Percentiles rank a stretch among this genome's conserved stretches.
Conservation (phyloP, 2,113 vertebrate species). For the Brachionichthys hirsutus region DNA sequence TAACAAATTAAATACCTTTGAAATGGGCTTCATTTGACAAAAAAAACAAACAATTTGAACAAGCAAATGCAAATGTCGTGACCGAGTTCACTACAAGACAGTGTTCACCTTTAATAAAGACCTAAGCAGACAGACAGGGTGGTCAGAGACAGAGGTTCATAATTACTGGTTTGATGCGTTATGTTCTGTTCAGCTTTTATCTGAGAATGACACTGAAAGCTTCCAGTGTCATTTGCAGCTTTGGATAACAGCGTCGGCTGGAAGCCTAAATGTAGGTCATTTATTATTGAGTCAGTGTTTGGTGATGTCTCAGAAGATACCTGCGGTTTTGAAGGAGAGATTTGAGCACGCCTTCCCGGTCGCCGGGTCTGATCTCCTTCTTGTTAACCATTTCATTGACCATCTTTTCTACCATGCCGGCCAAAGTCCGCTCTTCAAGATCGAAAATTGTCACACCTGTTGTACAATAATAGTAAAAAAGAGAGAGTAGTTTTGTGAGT, state of each 20-base stretch:
- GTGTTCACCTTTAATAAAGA: too few relatives aligned
- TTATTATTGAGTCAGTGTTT: constrained; percentile 47
- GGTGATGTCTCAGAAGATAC: constrained; percentile 66
- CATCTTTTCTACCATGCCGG: constrained; percentile 76
- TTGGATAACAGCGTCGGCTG: constrained; percentile 3
- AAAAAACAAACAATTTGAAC: too few relatives aligned
- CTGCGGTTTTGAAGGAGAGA: constrained; percentile 83
- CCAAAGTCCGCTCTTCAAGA: constrained; percentile 77
- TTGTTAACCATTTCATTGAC: constrained; percentile 82
- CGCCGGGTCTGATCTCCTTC: constrained; percentile 79
- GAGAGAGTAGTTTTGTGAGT: too few relatives aligned
- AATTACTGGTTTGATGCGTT: constrained; percentile 33
- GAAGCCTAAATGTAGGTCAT: constrained; percentile 34
- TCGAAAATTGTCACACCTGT: constrained; percentile 83
- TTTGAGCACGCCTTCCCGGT: constrained; percentile 77
- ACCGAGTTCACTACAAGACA: too few relatives aligned
- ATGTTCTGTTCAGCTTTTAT: too few relatives aligned
- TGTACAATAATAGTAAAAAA: neutral
- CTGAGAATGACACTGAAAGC: too few relatives aligned
- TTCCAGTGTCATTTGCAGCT: constrained; percentile 1
- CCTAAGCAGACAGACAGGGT: neutral
- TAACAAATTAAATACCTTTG: too few relatives aligned
- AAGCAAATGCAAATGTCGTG: too few relatives aligned
- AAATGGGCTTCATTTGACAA: too few relatives aligned
- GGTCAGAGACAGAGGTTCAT: constrained; percentile 27